A percentile compares a stretch with the other conserved stretches of the same genome.
Conservation (phyloP, 2,113 vertebrate genomes). For the Sciurus niger region DNA sequence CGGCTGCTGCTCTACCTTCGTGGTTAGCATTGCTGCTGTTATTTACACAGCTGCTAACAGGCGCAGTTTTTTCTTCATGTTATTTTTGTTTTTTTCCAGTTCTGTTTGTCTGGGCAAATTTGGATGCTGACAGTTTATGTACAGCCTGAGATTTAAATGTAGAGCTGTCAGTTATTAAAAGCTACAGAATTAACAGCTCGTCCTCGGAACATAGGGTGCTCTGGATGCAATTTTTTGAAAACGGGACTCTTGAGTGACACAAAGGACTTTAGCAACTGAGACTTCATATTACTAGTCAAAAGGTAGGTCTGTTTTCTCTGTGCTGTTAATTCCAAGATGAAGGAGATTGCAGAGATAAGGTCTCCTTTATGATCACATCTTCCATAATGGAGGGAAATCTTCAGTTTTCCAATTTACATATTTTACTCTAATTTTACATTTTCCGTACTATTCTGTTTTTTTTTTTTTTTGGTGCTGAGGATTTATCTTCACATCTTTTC, state of each 20-base stretch:
- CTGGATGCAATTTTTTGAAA: slow-evolving; percentile 80
- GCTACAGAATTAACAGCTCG: slow-evolving; percentile 78
- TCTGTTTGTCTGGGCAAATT: slow-evolving; percentile 81
- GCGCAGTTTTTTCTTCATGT: slow-evolving; percentile 70
- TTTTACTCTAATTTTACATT: slow-evolving; percentile 71
- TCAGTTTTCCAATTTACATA: slow-evolving; percentile 78
- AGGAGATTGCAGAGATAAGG: slow-evolving; percentile 71
- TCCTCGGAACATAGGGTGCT: slow-evolving; percentile 70
- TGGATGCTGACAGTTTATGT: slow-evolving; percentile 80
- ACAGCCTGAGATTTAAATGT: slow-evolving; percentile 77
- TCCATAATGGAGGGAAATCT: slow-evolving; percentile 64
- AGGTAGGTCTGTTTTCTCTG: slow-evolving; percentile 76
- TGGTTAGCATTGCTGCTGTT: slow-evolving; percentile 80
- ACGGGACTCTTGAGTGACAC: slow-evolving; percentile 69
- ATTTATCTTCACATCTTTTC: slow-evolving; percentile 66
- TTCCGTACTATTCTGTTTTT: neutral
- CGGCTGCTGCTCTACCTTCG: slow-evolving; percentile 82
- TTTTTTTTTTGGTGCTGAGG: too few species aligned
- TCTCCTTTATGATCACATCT: slow-evolving; percentile 61
- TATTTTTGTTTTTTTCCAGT: slow-evolving; percentile 82
- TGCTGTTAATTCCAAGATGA: slow-evolving; percentile 78
- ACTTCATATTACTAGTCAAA: slow-evolving; percentile 71
- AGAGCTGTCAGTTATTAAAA: slow-evolving; percentile 85
- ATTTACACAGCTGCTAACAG: slow-evolving; percentile 88
- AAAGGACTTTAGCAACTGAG: slow-evolving; percentile 58